These are phyloP conservation scores for Protonibea diacanthus DNA, from an alignment of 2,797 vertebrate genomes.

Conservation along the genomic window DNA sequence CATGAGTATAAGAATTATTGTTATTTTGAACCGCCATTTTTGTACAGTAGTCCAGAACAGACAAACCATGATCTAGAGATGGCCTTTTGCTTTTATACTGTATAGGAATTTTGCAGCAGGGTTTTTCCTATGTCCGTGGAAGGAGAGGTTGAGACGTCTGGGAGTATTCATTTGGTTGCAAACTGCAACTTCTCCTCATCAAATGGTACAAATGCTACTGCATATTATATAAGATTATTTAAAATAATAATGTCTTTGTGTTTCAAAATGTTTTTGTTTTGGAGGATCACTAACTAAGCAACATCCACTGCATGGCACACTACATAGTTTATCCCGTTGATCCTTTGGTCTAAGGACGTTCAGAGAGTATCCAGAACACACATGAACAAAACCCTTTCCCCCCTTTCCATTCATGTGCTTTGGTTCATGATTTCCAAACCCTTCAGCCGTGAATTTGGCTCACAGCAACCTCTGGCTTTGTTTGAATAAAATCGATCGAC, in stretches of 20 bases:
- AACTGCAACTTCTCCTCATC: neutral
- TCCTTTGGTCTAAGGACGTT: conserved; percentile 11
- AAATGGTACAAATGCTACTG: neutral
- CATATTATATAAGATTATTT: neutral
- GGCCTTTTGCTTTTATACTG: too few species aligned
- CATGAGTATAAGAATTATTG: too few species aligned
- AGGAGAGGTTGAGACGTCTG: too few species aligned
- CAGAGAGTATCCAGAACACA: conserved; percentile 25
- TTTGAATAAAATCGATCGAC: conserved; percentile 72
- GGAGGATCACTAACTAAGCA: neutral
- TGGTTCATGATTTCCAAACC: conserved; percentile 61
- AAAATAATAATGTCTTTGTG: neutral
- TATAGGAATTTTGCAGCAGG: too few species aligned
- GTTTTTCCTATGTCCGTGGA: too few species aligned
- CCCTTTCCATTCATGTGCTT: conserved; percentile 18
- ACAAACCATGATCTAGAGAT: too few species aligned
- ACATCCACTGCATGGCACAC: neutral
- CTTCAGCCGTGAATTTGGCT: conserved; percentile 53
- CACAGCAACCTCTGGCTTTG: conserved; percentile 50
- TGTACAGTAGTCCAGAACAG: too few species aligned
- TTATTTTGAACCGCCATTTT: too few species aligned
- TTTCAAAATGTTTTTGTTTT: neutral
- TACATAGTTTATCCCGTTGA: neutral
- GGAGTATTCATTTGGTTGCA: too few species aligned
- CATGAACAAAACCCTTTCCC: conserved; percentile 22